Evolutionary conservation across 2,113 vertebrate species (phyloP), one percentile per base, ranked within the genome.

Genomic region (Dicaeum eximium): DNA sequence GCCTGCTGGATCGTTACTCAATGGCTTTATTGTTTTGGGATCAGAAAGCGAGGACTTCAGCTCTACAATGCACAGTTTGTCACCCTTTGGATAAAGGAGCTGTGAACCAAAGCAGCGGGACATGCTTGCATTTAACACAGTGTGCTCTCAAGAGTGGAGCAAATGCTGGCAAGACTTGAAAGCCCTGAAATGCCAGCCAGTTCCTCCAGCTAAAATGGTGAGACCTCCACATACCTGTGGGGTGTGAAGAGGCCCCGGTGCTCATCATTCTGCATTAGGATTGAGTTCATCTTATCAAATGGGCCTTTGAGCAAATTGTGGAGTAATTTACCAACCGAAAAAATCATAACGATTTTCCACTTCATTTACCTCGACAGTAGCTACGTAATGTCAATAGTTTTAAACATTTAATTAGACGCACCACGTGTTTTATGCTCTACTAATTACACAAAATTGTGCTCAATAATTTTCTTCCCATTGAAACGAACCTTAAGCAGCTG

Each of bases 341-440:
- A 94, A 97, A 96, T 96, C 83, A 85, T 95, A 91, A 95, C 56
- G 31, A 96, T 96, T 97, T 97, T 97, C 95, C 87, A 90, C 95
- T 92, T 96, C 96, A 96, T 96, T 98, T 95, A 92, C 84, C 94
- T 87, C 96, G 88, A 96, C 97, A 97, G 97, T 97, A 97, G 97
- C 97, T 94, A 96, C 84, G 91, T 96, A 96, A 96, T 95, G 96
- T 96, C 96, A 97, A 96, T 96, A 94, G 94, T 94, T 95, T 97
- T 96, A 96, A 97, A 97, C 93, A 95, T 96, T 96, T 96, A 97
- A 97, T 97, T 98, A 96, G 96, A 95, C 94, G 67, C 72, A 95
- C 79, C 95, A 96, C 87, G 74, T 97, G 95, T 96, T 97, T 97
- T 97, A 97, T 97, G 96, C 95, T 97, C 96, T 95, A 96, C 96